Base-by-base conservation (phyloP, 2,113 vertebrate genomes). In the Lucifuga dentata region DNA sequence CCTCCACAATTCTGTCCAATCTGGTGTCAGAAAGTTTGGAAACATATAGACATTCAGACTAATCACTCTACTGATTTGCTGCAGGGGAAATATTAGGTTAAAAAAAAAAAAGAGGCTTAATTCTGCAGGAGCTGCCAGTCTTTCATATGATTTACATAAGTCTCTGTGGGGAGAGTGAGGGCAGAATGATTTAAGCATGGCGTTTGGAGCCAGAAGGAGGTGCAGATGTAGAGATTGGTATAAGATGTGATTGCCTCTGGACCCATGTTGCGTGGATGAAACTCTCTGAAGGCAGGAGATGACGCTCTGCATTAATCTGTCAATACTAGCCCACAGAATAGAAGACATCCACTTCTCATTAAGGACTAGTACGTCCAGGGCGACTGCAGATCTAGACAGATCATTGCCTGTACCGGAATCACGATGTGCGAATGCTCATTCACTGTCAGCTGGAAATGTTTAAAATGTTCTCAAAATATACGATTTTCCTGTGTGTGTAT, bases 221-320 rank as follows among this genome's bases (percentile, higher is more conserved):
- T 45, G 72, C 74, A 66, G 41, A 73, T 19, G 51, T 58, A 32
- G 17, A 71, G 68, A 80, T 41, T 75, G 84, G 68, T 68, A 82
- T 74, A 76, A 64, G 56, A 60, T 52, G 50, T 86, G 83, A 83
- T 82, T 87, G 85, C 81, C 62, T 83, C 70, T 79, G 80, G 81
- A 84, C 71, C 73, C 56, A 6, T 65, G 86, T 74, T 82, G 69
- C 57, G 64, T 4, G 38, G 55, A 67, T 35, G 58, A 62, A 72
- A 55, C 62, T 63, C 83, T 78, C 67, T 36, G 16, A 78, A 75
- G 83, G 66, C 55, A 44, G 50, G 36, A 64, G 58, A 61, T 48
- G 78, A 69, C 38, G 49, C 70, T 69, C 24, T 3, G 49, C 81
- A 86, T 86, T 87, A 82, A 87, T 89, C 76, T 78, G 53, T 24